Base-by-base conservation (phyloP, 2,888 invertebrate genomes). In the Aleiodes leptofemur region DNA sequence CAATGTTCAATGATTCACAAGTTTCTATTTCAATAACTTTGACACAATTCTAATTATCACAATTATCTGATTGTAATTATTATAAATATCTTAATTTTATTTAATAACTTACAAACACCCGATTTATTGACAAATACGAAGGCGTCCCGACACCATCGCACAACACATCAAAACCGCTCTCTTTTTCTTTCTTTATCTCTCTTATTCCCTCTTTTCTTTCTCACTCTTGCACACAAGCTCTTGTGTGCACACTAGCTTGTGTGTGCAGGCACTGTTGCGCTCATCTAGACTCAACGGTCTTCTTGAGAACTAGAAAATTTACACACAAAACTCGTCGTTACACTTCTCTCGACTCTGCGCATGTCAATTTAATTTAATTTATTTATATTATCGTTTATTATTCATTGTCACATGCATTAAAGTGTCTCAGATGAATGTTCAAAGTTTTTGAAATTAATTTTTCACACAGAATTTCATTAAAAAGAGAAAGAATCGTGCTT, bases 71-170 rank as follows among this genome's bases (percentile, higher is more conserved):
- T 73, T 73, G 55, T 50, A 43, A 69, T 57, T 68, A 31, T 31
- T 48, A 70, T 11, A 53, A 71, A 73, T 64, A 73, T 79, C 79
- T 78, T 48, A 82, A 83, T 83, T 81, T 80, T 77, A 73, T 78
- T 80, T 79, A 81, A 83, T 43, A 43, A 84, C 81, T 79, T 43
- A 43, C 43, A 43, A 43, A 43, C 43, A 9, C 43, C 78, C 72
- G 73, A 81, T 82, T 81, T 86, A 86, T 86, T 86, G 86, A 86
- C 85, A 86, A 86, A 84, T 86, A 85, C 85, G 82, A 84, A 83
- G 84, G 86, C 85, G 86, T 86, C 86, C 83, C 84, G 85, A 84
- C 83, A 85, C 84, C 80, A 82, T 76, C 78, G 78, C 79, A 77
- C 76, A 71, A 74, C 77, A 74, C 77, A 74, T 77, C 53, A 14